These are phyloP conservation scores for Phasianus colchicus DNA, from an alignment of 2,113 vertebrate genomes.

Conservation along the genomic window DNA sequence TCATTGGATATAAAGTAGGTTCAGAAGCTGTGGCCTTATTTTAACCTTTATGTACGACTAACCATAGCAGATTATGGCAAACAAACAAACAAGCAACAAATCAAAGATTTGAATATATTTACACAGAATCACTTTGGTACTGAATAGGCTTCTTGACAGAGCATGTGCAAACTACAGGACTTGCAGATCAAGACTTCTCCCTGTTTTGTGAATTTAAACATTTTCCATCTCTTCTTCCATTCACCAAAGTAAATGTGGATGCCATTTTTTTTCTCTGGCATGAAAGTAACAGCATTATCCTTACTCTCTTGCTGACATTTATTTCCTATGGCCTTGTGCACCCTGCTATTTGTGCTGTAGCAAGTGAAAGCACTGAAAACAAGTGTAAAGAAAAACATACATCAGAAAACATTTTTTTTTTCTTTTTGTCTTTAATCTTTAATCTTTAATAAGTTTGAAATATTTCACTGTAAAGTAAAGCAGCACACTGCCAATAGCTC, in stretches of 20 bases:
- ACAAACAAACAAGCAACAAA: background rate
- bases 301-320: background rate
- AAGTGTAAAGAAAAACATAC: constrained; percentile 17
- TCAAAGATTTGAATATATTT: background rate
- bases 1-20: background rate
- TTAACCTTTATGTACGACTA: background rate
- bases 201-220: background rate
- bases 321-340: constrained; percentile 6
- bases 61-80: background rate
- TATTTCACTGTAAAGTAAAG: background rate
- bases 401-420: background rate
- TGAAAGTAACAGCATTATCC: background rate
- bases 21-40: background rate
- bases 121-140: background rate
- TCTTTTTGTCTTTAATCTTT: background rate
- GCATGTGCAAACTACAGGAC: background rate
- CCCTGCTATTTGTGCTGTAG: background rate
- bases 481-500: background rate
- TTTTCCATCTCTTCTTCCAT: background rate
- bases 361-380: background rate
- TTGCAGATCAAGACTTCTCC: background rate
- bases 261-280: background rate
- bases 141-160: background rate
- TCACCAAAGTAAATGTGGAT: background rate
- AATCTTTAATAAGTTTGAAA: background rate